Evolutionary conservation across 2,797 vertebrate species (phyloP), one percentile per base, ranked within the genome.

Genomic region (Gobionotothen gibberifrons): DNA sequence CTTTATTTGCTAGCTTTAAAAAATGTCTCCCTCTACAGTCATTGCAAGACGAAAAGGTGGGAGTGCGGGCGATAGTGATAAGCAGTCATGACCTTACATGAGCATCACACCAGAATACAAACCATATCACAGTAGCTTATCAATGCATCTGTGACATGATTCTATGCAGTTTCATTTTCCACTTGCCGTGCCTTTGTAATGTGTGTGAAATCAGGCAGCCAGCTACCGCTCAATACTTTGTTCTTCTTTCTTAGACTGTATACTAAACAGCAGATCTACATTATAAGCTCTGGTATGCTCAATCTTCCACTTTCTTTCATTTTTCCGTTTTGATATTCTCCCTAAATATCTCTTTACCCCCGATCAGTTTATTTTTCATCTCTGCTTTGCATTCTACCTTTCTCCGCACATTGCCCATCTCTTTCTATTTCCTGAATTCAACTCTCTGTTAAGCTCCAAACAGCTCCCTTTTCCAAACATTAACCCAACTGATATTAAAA

Each of bases 131-230:
- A 59, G 48, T 61, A 32, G 71, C 67, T 68, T 76, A 84, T 72
- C 52, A 64, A 62, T 56, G 68, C 44, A 19, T 22, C 78, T 55
- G 82, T 74, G 76, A 84, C 79, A 68, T 62, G 62, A 46, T 49
- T 62, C 70, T 55, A 56, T 65, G 74, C 65, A 7, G 47, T 79
- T 85, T 85, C 87, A 90, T 90, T 88, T 87, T 84, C 82, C 79
- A 79, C 85, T 77, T 52, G 78, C 85, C 65, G 40, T 61, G 83
- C 48, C 65, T 79, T 79, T 74, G 81, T 76, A 90, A 90, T 90
- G 85, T 82, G 79, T 85, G 89, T 90, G 89, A 91, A 92, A 92
- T 87, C 83, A 73, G 69, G 69, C 64, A 73, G 87, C 77, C 75
- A 29, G 84, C 76, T 62, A 46, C 32, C 7, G 65, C 72, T 75